A percentile compares a stretch with the other conserved stretches of the same genome.
These are phyloP conservation scores for Megamerina dolium DNA, from an alignment of 2,888 invertebrate genomes.

Conservation along the genomic window DNA sequence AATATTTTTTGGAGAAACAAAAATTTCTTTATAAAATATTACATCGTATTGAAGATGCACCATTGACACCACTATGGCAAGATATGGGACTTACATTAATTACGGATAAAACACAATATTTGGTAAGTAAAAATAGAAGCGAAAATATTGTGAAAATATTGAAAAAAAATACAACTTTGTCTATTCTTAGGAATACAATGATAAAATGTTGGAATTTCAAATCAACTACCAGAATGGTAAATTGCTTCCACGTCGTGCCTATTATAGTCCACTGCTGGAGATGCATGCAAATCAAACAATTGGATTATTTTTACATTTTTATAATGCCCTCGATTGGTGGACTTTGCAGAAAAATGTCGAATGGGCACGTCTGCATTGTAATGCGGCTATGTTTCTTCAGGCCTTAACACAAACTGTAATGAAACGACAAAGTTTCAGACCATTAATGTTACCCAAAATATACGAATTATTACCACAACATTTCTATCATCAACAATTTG, in stretches of 20 bases:
- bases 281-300: conserved; percentile 18
- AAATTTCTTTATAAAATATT: conserved; percentile 23
- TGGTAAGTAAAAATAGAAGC: not conserved
- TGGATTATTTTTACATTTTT: conserved; percentile 54
- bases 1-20: conserved; percentile 25
- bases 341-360: conserved; percentile 53
- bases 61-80: conserved; percentile 20
- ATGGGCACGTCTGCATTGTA: conserved; percentile 64
- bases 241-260: not conserved
- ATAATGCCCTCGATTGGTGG: conserved; percentile 57
- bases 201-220: conserved; percentile 10
- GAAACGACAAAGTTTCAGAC: conserved; percentile 60
- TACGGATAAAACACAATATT: conserved; percentile 14
- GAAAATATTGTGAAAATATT: not conserved
- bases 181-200: not conserved
- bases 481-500: conserved; percentile 62
- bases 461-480: conserved; percentile 71
- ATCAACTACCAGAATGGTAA: not conserved
- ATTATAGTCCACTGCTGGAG: not conserved
- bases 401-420: conserved; percentile 60
- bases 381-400: conserved; percentile 67
- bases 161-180: not conserved
- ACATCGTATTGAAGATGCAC: conserved; percentile 23
- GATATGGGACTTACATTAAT: conserved; percentile 21
- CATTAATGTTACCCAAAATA: conserved; percentile 62